Base-by-base conservation (phyloP, 2,888 invertebrate genomes). In the Unio pictorum region DNA sequence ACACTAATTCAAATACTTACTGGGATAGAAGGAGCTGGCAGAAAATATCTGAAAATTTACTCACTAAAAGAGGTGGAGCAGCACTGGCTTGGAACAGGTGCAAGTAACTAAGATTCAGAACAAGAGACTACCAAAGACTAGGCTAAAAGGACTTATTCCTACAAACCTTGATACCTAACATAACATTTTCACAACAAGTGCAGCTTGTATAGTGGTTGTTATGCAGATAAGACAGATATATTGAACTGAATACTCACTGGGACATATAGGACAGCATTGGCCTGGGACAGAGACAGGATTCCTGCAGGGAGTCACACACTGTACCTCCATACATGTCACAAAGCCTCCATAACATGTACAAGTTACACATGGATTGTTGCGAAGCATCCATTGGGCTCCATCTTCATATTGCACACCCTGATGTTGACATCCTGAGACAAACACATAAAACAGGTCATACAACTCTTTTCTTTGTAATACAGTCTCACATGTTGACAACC, bases 241-340 rank as follows among this genome's bases (percentile, higher is more conserved):
- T 3, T 45, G 45, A 45, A 45, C 45, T 11, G 45, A 45, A 15
- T n/a, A 75, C 82, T 79, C 71, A 85, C 84, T 74, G 55, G 83
- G 81, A 69, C 85, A 85, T 17, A 80, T 78, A 61, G 83, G 81
- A 64, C 85, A 85, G 68, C 85, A 85, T 71, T 84, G 80, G 15
- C 84, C 84, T 3, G 82, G 83, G 55, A 80, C 66, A n/a, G 69
- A 73, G n/a, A 84, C 72, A 6, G 83, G 81, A 61, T 79, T 75
- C 20, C 74, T 67, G 72, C 86, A 86, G 20, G 82, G 81, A 6
- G 78, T 76, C 57, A 78, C 73, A 72, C 86, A 86, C 61, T 81
- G 73, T 66, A 77, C 69, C 71, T 79, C 78, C 71, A 79, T 77
- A 64, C 84, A 86, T 58, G 83, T 83, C 54, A 85, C 81, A 26